These are phyloP conservation scores for Podabrus alpinus DNA, from an alignment of 2,888 invertebrate species.

Conservation along the genomic window DNA sequence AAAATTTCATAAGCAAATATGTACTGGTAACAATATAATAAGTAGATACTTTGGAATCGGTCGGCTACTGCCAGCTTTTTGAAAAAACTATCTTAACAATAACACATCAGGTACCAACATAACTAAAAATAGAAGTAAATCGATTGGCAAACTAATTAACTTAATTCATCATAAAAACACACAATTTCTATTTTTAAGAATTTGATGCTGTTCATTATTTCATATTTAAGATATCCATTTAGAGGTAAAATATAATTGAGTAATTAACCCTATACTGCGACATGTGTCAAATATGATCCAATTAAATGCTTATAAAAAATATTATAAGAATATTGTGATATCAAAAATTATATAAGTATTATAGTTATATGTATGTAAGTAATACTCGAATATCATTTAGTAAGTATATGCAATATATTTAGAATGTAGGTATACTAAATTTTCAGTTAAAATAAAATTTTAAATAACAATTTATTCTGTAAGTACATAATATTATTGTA, in stretches of 20 bases:
- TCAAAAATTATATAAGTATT: too few species aligned
- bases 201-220: background rate
- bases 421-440: too few species aligned
- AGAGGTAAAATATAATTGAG: background rate
- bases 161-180: slow-evolving; percentile 38
- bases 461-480: too few species aligned
- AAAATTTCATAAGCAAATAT: background rate
- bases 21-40: background rate
- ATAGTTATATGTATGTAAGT: too few species aligned
- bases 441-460: too few species aligned
- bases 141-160: slow-evolving; percentile 45
- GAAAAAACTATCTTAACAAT: slow-evolving; percentile 1
- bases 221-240: background rate
- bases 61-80: background rate
- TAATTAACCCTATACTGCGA: background rate
- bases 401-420: too few species aligned
- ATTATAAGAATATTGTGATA: background rate
- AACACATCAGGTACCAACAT: slow-evolving; percentile 7
- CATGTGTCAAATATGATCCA: background rate
- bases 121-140: slow-evolving; percentile 39
- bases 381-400: too few species aligned
- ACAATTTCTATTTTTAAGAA: slow-evolving; percentile 16
- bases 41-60: background rate
- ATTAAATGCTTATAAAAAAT: background rate
- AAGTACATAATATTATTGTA: too few species aligned